These are phyloP conservation scores for Dicrostonyx torquatus DNA, from an alignment of 2,797 vertebrate species.

Conservation along the genomic window DNA sequence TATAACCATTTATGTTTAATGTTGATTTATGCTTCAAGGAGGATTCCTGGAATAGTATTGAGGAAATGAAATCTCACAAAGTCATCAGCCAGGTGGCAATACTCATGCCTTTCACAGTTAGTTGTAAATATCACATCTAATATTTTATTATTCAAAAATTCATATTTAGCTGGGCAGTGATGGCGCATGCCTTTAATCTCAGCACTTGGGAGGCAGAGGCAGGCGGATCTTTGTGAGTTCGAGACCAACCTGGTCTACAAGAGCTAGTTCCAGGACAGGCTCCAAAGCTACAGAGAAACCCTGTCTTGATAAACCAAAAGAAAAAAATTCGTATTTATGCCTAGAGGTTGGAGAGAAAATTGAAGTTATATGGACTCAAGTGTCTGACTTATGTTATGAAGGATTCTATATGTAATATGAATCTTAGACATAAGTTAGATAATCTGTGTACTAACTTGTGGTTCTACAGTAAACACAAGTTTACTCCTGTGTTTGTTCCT, in stretches of 20 bases:
- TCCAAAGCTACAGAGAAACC: no score
- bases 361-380: conserved; percentile 31
- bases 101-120: conserved; percentile 70
- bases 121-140: conserved; percentile 76
- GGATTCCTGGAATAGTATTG: conserved; percentile 71
- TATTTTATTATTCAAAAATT: conserved; percentile 69
- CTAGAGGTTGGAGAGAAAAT: conserved; percentile 63
- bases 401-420: not conserved
- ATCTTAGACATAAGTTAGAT: no score
- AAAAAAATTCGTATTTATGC: conserved; percentile 66
- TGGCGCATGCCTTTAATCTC: no score
- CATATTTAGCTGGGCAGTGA: no score
- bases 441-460: conserved; percentile 10
- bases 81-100: conserved; percentile 76
- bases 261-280: no score
- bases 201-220: no score
- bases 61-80: conserved; percentile 78
- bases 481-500: conserved; percentile 11
- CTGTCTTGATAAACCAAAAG: no score
- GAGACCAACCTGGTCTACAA: no score
- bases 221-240: no score
- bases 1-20: conserved; percentile 53
- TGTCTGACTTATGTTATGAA: conserved; percentile 43
- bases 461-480: conserved; percentile 17
- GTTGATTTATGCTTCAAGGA: conserved; percentile 69